Evolutionary conservation across 2,113 vertebrate genomes (phyloP).

Genomic region (Salvator merianae): DNA sequence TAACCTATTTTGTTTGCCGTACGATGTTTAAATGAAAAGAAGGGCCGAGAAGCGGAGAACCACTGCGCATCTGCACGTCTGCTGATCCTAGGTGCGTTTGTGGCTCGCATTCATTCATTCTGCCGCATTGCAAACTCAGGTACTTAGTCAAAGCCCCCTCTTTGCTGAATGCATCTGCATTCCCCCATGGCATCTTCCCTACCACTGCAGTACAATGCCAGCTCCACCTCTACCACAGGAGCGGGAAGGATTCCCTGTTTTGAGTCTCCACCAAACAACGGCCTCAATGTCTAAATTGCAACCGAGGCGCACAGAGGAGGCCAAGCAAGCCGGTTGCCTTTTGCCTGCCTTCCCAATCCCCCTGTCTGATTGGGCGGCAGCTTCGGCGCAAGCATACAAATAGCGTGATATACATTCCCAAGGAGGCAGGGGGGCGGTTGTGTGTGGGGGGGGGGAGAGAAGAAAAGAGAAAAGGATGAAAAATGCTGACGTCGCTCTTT

Average conservation of each 20-base stretch:
- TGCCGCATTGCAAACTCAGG: background rate
- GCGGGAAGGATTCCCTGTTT: no score
- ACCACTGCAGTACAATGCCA: background rate
- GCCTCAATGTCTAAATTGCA: no score
- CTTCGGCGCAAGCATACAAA: background rate
- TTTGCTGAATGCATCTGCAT: background rate
- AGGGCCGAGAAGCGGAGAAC: no score
- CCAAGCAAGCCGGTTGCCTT: background rate
- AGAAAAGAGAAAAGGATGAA: slow-evolving; percentile 10
- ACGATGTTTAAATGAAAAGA: no score
- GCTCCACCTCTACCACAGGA: background rate
- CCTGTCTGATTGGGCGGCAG: background rate
- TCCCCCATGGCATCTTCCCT: background rate
- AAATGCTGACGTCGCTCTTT: slow-evolving; percentile 41
- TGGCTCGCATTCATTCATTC: background rate
- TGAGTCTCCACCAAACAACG: background rate
- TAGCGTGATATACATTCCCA: background rate
- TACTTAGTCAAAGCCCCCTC: background rate
- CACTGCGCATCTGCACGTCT: background rate
- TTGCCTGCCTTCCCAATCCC: background rate
- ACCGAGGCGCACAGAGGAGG: background rate
- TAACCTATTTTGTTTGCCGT: no score
- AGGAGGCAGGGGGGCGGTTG: background rate
- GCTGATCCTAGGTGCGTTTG: background rate
- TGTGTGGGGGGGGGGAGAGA: background rate